A percentile compares a stretch with the other conserved stretches of the same genome.
Evolutionary conservation across 2,888 invertebrate species (phyloP).

Genomic region (Apantesis nais): DNA sequence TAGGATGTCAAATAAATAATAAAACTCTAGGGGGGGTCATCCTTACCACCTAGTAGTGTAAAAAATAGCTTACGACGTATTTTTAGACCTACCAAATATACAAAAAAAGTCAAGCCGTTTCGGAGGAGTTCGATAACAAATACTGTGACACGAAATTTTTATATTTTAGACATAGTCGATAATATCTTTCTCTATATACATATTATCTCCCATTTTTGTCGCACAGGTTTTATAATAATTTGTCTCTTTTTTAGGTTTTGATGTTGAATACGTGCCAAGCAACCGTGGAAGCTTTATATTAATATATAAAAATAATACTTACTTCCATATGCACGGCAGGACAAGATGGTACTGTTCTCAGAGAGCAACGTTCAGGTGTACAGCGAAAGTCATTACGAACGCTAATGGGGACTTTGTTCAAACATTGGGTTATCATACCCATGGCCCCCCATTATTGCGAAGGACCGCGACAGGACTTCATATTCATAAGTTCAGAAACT

Average conservation of each 20-base stretch:
- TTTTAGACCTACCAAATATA: too few relatives aligned
- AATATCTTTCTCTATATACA: too few relatives aligned
- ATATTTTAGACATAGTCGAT: neutral
- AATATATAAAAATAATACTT: slow-evolving; percentile 44
- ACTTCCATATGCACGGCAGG: slow-evolving; percentile 49
- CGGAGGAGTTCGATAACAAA: too few relatives aligned
- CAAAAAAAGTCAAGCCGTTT: too few relatives aligned
- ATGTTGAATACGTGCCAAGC: slow-evolving; percentile 33
- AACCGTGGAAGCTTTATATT: slow-evolving; percentile 31
- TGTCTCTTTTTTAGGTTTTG: slow-evolving; percentile 20
- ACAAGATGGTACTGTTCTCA: slow-evolving; percentile 65
- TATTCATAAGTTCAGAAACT: neutral
- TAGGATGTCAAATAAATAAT: too few relatives aligned
- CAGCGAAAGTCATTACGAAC: slow-evolving; percentile 47
- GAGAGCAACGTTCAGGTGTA: slow-evolving; percentile 47
- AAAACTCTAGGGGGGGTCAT: too few relatives aligned
- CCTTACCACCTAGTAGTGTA: too few relatives aligned
- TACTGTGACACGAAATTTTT: too few relatives aligned
- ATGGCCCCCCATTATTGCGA: slow-evolving; percentile 24
- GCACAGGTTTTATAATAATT: neutral
- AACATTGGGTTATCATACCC: slow-evolving; percentile 26
- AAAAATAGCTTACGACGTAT: too few relatives aligned
- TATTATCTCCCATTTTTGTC: neutral
- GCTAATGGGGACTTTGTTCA: slow-evolving; percentile 23
- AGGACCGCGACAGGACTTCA: slow-evolving; percentile 14